Evolutionary conservation across 1,140 invertebrate genomes (phyloP).

Genomic region (Hyposmocoma kahamanoa): DNA sequence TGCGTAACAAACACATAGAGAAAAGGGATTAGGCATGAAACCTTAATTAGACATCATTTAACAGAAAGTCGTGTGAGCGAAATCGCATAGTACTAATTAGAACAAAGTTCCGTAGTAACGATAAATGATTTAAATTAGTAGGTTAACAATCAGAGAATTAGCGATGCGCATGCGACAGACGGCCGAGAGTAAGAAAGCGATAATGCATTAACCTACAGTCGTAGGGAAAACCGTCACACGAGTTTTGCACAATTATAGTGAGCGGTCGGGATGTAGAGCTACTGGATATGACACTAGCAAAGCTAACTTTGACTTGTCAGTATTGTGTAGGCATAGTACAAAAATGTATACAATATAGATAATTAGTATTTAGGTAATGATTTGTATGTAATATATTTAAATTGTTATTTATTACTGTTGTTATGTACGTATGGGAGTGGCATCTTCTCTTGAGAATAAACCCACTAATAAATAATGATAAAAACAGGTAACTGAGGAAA

Average conservation of each 20-base stretch:
- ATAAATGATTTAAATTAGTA: neutral
- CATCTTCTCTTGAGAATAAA: neutral
- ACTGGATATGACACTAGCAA: too few species aligned
- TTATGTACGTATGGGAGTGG: neutral
- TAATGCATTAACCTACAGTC: neutral
- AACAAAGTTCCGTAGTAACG: too few species aligned
- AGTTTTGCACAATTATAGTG: slow-evolving; percentile 3
- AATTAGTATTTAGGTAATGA: neutral
- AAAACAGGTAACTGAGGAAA: too few species aligned
- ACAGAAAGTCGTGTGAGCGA: too few species aligned
- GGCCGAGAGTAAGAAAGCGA: neutral
- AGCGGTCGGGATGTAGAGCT: neutral
- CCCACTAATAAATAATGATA: too few species aligned
- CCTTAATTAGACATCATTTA: too few species aligned
- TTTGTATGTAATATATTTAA: neutral
- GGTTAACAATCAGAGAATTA: neutral
- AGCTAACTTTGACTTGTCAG: too few species aligned
- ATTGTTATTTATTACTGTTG: neutral
- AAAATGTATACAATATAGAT: neutral
- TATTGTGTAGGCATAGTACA: neutral
- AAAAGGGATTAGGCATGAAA: too few species aligned
- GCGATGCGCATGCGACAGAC: too few species aligned
- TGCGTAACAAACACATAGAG: too few species aligned
- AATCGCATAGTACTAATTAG: too few species aligned
- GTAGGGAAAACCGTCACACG: slow-evolving; percentile 2